Evolutionary conservation across 92 coral and sea anemone genomes (phyloP).

Genomic region (Blastomussa wellsi): DNA sequence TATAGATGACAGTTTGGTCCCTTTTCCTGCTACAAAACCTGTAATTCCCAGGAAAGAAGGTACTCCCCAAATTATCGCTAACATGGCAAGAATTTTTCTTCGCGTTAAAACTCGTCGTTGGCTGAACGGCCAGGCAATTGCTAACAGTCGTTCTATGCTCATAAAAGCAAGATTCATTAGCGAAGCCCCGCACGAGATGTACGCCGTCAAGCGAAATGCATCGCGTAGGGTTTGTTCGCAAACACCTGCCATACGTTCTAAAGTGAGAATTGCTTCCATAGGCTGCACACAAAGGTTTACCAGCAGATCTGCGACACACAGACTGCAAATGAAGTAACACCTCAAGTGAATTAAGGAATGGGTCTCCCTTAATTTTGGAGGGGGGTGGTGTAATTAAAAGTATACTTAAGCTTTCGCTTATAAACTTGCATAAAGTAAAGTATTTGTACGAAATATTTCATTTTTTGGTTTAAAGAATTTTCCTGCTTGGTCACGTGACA

Average conservation of each 20-base stretch:
- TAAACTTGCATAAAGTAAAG: too few relatives aligned
- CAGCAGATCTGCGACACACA: slow-evolving; percentile 64
- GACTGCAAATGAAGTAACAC: slow-evolving; percentile 66
- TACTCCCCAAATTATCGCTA: slow-evolving; percentile 17
- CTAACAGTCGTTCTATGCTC: slow-evolving; percentile 72
- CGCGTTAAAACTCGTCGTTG: slow-evolving; percentile 2
- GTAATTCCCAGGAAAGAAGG: slow-evolving; percentile 19
- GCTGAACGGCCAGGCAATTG: slow-evolving; percentile 56
- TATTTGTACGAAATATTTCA: too few relatives aligned
- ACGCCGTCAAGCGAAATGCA: slow-evolving; percentile 63
- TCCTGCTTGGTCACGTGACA: too few relatives aligned
- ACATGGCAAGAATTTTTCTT: neutral
- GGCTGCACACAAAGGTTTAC: slow-evolving; percentile 65
- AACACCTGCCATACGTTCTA: slow-evolving; percentile 51
- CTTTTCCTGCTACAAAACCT: neutral
- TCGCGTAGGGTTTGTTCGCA: slow-evolving; percentile 38
- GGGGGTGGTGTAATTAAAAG: too few relatives aligned
- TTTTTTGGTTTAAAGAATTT: too few relatives aligned
- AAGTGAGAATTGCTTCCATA: slow-evolving; percentile 45
- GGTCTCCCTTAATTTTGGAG: too few relatives aligned
- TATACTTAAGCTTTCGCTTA: too few relatives aligned
- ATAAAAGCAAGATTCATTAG: slow-evolving; percentile 58
- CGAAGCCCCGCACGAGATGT: slow-evolving; percentile 69
- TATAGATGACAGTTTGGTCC: slow-evolving; percentile 8
- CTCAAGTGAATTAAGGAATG: too few relatives aligned